Base-by-base conservation (phyloP, 1,140 invertebrate species). In the Ooceraea biroi region DNA sequence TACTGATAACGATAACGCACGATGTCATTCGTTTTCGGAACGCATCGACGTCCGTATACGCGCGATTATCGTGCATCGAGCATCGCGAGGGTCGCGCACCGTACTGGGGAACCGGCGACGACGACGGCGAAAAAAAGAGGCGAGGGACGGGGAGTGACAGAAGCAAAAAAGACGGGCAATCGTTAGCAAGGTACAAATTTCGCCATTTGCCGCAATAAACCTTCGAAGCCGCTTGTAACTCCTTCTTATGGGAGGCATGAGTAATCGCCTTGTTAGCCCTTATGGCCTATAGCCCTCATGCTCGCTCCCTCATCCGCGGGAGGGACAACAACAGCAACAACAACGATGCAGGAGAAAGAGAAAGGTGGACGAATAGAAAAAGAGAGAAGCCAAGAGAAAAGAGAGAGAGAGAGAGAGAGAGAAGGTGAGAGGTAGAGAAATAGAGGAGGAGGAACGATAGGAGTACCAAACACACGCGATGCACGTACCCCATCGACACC, bases 191-290 rank as follows among this genome's bases (percentile, higher is more conserved):
- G 93, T 94, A 94, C 94, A 94, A 94, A 94, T 94, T 94, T 94
- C 89, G 89, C 92, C 92, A 94, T 94, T 94, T 93, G 92, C 92
- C 88, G 93, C 91, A 94, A 94, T 94, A 94, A 94, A 94, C 92
- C 91, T 93, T 93, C 89, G 89, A 90, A 92, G 83, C 88, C 74
- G 91, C 92, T 93, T 94, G 93, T 94, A 94, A 94, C 90, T 94
- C 93, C 92, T 94, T 92, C 92, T 94, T 94, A 92, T 93, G 91
- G 92, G 82, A 92, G 91, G 91, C 92, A 94, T 94, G 93, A 94
- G 92, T 94, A 94, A 94, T 94, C 93, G 92, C 89, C 94, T 94
- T 94, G 94, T 94, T 94, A 94, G 93, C 92, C 91, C 93, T 93
- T 93, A 92, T 93, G 92, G 93, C 90, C 92, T 90, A 94, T 93